These are phyloP conservation scores for Drosophila rubida DNA, from an alignment of 2,888 invertebrate genomes.

Conservation along the genomic window DNA sequence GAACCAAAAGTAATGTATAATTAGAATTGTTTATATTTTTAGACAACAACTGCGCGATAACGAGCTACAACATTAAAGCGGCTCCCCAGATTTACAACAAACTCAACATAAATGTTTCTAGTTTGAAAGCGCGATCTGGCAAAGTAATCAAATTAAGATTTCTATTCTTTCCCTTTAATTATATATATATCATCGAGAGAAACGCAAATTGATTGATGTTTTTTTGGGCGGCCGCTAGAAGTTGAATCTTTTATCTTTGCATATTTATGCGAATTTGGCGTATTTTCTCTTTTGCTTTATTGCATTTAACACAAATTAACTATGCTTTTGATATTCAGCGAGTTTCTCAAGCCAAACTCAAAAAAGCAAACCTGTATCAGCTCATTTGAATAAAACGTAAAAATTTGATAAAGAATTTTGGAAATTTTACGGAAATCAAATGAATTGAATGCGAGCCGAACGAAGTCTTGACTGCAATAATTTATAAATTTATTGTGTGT, in stretches of 20 bases:
- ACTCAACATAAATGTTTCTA: neutral
- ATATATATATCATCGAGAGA: conserved; percentile 14
- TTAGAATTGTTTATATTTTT: neutral
- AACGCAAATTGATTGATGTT: conserved; percentile 25
- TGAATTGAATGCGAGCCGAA: conserved; percentile 3
- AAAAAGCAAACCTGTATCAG: conserved; percentile 1
- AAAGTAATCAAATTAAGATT: conserved; percentile 16
- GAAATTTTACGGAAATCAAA: conserved; percentile 23
- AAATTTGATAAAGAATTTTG: neutral
- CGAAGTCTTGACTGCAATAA: conserved; percentile 9
- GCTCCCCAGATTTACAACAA: too few relatives aligned
- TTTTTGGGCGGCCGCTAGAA: conserved; percentile 10
- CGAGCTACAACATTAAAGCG: neutral
- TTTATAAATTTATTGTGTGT: conserved; percentile 17
- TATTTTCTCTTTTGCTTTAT: conserved; percentile 25
- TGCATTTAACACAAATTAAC: conserved; percentile 24
- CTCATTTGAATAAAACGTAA: conserved; percentile 23
- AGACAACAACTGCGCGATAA: neutral
- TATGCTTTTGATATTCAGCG: conserved; percentile 9
- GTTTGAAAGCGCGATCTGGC: too few relatives aligned
- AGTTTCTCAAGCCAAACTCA: neutral
- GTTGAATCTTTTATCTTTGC: conserved; percentile 23
- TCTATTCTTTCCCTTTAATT: conserved; percentile 18
- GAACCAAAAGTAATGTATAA: neutral
- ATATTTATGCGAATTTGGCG: conserved; percentile 17